Evolutionary conservation across 53 echinoderm and acorn worm genomes (phyloP), one percentile per base, ranked within the genome.

Genomic region (Holothuria scabra): DNA sequence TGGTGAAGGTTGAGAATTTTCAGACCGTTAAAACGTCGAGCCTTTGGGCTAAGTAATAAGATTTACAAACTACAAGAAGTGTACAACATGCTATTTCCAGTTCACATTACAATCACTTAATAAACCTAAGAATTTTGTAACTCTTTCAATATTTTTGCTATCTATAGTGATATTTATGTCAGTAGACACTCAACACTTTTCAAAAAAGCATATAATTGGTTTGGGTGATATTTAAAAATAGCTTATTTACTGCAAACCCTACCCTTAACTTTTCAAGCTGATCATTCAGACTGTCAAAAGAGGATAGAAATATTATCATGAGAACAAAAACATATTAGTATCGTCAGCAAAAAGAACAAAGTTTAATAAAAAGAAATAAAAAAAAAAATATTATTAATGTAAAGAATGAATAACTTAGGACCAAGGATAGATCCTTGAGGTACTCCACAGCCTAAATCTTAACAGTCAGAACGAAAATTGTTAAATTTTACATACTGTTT

Each of bases 401-500:
- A 26, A 64, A 64, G 64, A 0, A 64, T 64, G 25, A 64, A 64
- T 64, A 64, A 64, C 64, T 64, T 30, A 64, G 23, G 64, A 24
- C 64, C 1, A 64, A 64, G 64, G 30, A 25, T 18, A 64, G 64
- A 64, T 64, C 64, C 64, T 62, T 62, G n/a, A 1, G n/a, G 63
- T 48, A 48, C 48, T 71, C 71, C 44, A 44, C 46, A 71, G 13
- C 29, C 10, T 33, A 71, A 12, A 22, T 71, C 44, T 19, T 13
- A 16, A 41, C 32, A 71, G 23, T 18, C 44, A 71, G 48, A 71
- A 44, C 21, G 12, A 31, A 68, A 26, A 26, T 13, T 5, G 8
- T 68, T 32, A 68, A 68, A 1, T 35, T 37, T 13, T 33, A 68
- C 68, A 68, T 68, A 68, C 34, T 68, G 68, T 33, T 76, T 49